phyloP scores from a whole-genome alignment of 2,113 vertebrate genomes.

The Tachycineta bicolor region DNA sequence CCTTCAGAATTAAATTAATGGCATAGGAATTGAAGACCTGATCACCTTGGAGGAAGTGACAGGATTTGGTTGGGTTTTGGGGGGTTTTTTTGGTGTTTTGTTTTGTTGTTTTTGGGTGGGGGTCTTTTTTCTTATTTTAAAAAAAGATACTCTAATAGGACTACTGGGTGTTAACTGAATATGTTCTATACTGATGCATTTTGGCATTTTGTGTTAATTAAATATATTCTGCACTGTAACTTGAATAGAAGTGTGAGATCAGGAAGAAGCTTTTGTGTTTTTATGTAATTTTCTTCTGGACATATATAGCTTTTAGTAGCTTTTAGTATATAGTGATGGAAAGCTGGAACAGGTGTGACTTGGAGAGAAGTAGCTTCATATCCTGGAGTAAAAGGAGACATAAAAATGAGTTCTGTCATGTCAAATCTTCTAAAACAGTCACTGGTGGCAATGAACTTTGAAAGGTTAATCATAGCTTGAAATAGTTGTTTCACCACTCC shows the following conservation, averaged over 20 bases:
- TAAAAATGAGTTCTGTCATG: not conserved
- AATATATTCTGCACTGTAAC: not conserved
- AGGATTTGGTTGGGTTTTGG: not conserved
- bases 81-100: not conserved
- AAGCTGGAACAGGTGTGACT: not conserved
- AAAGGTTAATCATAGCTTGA: not conserved
- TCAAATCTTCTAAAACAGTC: not conserved
- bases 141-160: not conserved
- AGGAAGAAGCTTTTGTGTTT: not conserved
- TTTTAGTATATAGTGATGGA: not conserved
- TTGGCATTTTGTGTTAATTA: not conserved
- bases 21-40: not conserved
- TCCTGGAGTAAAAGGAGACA: not conserved
- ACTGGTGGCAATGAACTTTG: not conserved
- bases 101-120: too few relatives aligned
- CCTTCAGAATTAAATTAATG: not conserved
- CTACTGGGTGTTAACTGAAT: not conserved
- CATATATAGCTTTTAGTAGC: not conserved
- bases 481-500: not conserved
- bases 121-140: not conserved
- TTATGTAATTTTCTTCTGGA: not conserved
- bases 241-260: not conserved
- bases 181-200: not conserved
- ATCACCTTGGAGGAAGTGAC: not conserved
- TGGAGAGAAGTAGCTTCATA: not conserved